These are phyloP conservation scores for Conchocele bisecta DNA, from an alignment of 2,888 invertebrate genomes.

Conservation along the genomic window DNA sequence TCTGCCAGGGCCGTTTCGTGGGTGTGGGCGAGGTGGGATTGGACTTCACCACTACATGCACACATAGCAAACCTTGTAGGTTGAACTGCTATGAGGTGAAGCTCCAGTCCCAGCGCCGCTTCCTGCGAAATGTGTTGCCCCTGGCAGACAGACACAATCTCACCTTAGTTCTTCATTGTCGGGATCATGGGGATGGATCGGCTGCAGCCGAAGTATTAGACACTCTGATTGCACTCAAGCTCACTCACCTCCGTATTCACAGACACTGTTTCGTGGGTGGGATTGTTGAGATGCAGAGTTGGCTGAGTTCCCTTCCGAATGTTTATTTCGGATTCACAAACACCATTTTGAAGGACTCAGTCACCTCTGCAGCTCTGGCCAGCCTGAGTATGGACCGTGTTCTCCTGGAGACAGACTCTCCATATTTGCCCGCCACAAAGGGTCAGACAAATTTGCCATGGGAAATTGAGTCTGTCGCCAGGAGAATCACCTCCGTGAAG, in stretches of 20 bases:
- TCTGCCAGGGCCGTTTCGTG: not conserved
- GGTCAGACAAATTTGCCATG: no score
- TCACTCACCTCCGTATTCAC: not conserved
- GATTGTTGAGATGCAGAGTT: not conserved
- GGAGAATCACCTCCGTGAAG: not conserved
- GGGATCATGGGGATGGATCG: not conserved
- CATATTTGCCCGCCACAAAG: not conserved
- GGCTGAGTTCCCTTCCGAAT: not conserved
- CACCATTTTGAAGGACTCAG: not conserved
- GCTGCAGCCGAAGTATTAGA: not conserved
- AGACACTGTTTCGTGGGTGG: constrained; percentile 7
- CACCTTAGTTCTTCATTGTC: not conserved
- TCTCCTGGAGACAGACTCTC: constrained; percentile 7
- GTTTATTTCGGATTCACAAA: not conserved
- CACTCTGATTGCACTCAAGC: not conserved
- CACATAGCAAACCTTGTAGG: not conserved
- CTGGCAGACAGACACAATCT: not conserved
- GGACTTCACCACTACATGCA: not conserved
- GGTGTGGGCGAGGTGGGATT: constrained; percentile 5
- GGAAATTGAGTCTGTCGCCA: not conserved
- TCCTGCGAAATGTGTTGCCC: not conserved
- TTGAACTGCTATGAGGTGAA: not conserved
- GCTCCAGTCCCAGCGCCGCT: not conserved
- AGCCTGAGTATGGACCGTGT: not conserved
- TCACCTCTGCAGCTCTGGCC: not conserved